Evolutionary conservation across 2,888 invertebrate genomes (phyloP).

Genomic region (Cheiracanthium punctorium): DNA sequence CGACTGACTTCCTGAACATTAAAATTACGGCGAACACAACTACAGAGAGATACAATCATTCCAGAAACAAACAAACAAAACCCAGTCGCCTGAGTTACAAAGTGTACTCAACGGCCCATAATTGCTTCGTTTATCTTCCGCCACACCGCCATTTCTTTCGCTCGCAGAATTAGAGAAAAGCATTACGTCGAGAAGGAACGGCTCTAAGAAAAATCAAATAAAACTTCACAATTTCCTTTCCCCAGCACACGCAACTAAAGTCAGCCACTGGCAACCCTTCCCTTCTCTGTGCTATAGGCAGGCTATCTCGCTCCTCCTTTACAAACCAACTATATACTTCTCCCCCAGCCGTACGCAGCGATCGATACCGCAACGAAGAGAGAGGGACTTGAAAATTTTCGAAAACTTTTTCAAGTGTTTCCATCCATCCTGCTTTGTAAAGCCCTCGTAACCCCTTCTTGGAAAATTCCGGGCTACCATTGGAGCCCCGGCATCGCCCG

Average conservation of each 20-base stretch:
- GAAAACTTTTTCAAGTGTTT: conserved; percentile 67
- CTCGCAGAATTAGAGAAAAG: no score
- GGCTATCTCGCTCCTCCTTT: conserved; percentile 58
- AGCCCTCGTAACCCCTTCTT: conserved; percentile 25
- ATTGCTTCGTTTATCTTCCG: no score
- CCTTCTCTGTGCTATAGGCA: no score
- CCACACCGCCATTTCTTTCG: no score
- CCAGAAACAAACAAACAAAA: no score
- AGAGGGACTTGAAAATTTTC: conserved; percentile 57
- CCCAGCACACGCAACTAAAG: not conserved
- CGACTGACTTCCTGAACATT: no score
- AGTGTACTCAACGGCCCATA: no score
- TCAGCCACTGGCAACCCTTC: conserved; percentile 26
- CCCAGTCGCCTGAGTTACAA: no score
- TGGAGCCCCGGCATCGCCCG: conserved; percentile 15
- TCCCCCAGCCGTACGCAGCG: conserved; percentile 37
- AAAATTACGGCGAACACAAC: no score
- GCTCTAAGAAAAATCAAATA: not conserved
- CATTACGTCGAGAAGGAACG: no score
- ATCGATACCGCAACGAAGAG: conserved; percentile 60
- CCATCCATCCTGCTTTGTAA: conserved; percentile 25
- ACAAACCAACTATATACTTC: conserved; percentile 49
- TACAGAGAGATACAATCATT: no score
- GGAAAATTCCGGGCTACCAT: conserved; percentile 1
- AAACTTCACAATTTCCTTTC: not conserved